These are phyloP conservation scores for Dinocampus coccinellae DNA, from an alignment of 2,888 invertebrate genomes.

Conservation along the genomic window DNA sequence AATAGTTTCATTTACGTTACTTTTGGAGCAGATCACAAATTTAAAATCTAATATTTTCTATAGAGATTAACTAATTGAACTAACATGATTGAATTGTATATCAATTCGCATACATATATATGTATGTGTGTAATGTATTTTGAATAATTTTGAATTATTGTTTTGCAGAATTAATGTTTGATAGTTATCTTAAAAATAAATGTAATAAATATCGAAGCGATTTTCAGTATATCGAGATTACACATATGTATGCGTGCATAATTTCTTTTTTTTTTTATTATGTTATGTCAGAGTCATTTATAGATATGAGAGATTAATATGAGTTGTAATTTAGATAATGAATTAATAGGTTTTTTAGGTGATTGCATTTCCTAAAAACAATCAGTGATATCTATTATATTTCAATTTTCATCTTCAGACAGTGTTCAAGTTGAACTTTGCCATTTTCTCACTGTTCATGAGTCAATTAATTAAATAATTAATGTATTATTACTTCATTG, in stretches of 20 bases:
- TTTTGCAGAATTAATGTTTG: not conserved
- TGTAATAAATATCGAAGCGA: conserved; percentile 23
- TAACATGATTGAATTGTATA: not conserved
- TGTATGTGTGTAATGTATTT: not conserved
- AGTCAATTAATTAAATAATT: not conserved
- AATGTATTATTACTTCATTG: not conserved
- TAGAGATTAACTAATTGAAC: not conserved
- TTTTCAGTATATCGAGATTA: conserved; percentile 10
- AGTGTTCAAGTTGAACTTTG: not conserved
- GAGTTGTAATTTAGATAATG: not conserved
- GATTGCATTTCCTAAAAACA: not conserved
- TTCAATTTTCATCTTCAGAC: not conserved
- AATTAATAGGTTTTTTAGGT: not conserved
- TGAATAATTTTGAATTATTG: no score
- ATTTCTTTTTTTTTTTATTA: not conserved
- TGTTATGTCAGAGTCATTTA: not conserved
- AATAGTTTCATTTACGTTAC: not conserved
- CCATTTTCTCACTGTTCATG: not conserved
- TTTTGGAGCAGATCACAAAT: not conserved
- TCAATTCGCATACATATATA: no score
- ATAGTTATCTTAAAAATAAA: conserved; percentile 18
- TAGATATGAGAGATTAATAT: not conserved
- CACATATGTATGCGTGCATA: not conserved
- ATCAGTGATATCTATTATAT: not conserved
- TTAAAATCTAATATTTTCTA: not conserved